Conservation (phyloP, 2,888 invertebrate genomes). For the Prenolepis imparis region DNA sequence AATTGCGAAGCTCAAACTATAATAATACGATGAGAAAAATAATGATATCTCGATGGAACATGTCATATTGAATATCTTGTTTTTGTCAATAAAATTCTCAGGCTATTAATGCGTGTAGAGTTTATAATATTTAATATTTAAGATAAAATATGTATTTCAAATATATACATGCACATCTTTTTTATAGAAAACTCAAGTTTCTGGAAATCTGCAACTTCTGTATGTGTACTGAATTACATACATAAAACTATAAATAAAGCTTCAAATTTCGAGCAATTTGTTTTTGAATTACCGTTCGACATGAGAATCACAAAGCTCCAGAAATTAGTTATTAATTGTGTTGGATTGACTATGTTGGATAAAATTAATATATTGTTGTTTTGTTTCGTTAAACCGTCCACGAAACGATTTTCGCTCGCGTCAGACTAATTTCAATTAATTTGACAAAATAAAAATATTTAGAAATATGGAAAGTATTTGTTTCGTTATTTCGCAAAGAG, state of each 20-base stretch:
- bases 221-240: too few relatives aligned
- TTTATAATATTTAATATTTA: too few relatives aligned
- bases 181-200: background rate
- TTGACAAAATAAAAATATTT: constrained; percentile 16
- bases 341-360: background rate
- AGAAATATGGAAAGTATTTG: constrained; percentile 25
- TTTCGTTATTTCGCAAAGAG: background rate
- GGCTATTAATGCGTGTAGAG: too few relatives aligned
- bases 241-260: background rate
- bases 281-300: background rate
- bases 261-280: background rate
- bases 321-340: constrained; percentile 29
- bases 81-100: too few relatives aligned
- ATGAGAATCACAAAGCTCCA: background rate
- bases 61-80: too few relatives aligned
- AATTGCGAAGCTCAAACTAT: too few relatives aligned
- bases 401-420: background rate
- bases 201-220: background rate
- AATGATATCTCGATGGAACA: background rate
- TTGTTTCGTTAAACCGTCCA: background rate
- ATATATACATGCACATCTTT: too few relatives aligned
- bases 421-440: constrained; percentile 8
- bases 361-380: constrained; percentile 8
- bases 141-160: too few relatives aligned
- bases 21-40: too few relatives aligned